Conservation (phyloP, 2,888 invertebrate species). For the Pristionchus entomophagus region DNA sequence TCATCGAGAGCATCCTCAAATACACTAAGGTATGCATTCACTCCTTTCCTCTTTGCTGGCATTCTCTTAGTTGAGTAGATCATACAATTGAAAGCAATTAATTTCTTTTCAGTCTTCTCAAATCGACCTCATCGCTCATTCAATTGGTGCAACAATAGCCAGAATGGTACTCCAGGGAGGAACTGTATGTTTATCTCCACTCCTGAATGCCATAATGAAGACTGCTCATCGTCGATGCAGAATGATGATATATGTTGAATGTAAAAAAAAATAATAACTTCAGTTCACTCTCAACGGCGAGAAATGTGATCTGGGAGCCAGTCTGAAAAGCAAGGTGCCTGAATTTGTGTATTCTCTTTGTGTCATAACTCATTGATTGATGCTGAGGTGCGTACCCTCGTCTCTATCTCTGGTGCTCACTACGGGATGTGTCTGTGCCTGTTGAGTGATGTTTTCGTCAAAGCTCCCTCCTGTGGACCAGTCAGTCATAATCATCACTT, state of each 20-base stretch:
- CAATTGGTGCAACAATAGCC: slow-evolving; percentile 66
- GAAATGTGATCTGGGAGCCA: slow-evolving; percentile 58
- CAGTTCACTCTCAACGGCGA: slow-evolving; percentile 50
- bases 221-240: no score
- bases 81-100: no score
- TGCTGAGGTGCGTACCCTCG: slow-evolving; percentile 57
- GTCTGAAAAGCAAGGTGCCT: slow-evolving; percentile 51
- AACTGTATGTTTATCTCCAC: no score
- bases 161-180: slow-evolving; percentile 59
- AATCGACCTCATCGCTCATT: slow-evolving; percentile 63
- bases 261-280: slow-evolving; percentile 15
- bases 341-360: no score
- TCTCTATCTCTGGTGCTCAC: slow-evolving; percentile 62
- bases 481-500: not conserved
- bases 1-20: slow-evolving; percentile 60
- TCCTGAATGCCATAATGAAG: no score
- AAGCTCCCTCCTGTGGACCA: not conserved
- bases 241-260: no score
- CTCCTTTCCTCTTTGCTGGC: not conserved
- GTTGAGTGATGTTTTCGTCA: not conserved
- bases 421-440: slow-evolving; percentile 66
- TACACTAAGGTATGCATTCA: slow-evolving; percentile 57
- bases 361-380: no score
- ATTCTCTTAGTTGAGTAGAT: not conserved
- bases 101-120: not conserved